These are phyloP conservation scores for Tyto alba DNA, from an alignment of 2,113 vertebrate genomes.

Conservation along the genomic window DNA sequence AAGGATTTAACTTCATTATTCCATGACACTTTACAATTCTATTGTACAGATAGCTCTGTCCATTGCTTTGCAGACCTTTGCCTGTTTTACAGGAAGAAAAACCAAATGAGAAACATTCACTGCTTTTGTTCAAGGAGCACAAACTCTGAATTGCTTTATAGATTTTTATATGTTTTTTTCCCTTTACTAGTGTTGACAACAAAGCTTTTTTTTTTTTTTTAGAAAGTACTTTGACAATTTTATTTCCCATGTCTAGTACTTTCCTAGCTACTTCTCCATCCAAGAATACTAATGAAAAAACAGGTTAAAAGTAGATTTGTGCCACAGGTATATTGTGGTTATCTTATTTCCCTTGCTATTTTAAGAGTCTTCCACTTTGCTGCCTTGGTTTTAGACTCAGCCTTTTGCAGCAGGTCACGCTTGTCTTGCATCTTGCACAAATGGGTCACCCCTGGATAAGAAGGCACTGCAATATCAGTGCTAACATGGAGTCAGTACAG, in stretches of 20 bases:
- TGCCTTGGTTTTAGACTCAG: not conserved
- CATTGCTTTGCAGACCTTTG: not conserved
- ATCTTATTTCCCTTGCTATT: not conserved
- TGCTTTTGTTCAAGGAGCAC: not conserved
- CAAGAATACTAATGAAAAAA: not conserved
- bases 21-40: not conserved
- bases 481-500: not conserved
- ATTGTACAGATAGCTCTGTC: not conserved
- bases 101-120: not conserved
- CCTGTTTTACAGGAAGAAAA: not conserved
- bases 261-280: not conserved
- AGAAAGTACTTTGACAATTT: not conserved
- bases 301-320: not conserved
- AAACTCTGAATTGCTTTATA: not conserved
- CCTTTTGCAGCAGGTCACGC: not conserved
- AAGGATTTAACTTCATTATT: not conserved
- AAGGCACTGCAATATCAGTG: not conserved
- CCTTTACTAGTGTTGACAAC: not conserved
- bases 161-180: not conserved
- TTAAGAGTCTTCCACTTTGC: not conserved
- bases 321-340: not conserved
- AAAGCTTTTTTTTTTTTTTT: not conserved
- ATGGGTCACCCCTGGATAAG: not conserved
- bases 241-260: not conserved
- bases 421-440: not conserved